phyloP scores from a whole-genome alignment of 2,113 vertebrate species.

The Rhinogobius similis region DNA sequence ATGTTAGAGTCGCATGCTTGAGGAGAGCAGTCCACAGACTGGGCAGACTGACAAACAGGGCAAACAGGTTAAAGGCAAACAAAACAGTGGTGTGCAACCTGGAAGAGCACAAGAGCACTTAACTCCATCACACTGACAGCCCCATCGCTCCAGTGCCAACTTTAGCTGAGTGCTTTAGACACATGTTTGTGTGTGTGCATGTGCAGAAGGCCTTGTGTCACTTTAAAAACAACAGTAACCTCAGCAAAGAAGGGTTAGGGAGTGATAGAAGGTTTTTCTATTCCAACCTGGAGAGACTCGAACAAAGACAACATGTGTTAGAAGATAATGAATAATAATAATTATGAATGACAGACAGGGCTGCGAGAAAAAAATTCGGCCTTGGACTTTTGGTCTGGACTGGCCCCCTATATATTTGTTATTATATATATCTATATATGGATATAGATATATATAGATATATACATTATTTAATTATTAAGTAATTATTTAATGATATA shows the following conservation, averaged over 20 bases:
- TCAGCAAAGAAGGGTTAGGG: background rate
- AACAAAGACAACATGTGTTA: too few relatives aligned
- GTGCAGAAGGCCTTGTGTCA: constrained; percentile 16
- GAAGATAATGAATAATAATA: too few relatives aligned
- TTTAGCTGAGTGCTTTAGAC: constrained; percentile 5
- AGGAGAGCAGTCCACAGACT: background rate
- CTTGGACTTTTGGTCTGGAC: too few relatives aligned
- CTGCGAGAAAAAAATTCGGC: too few relatives aligned
- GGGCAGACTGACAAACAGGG: background rate
- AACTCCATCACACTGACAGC: constrained; percentile 32
- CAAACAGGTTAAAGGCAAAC: background rate
- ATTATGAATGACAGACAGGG: too few relatives aligned
- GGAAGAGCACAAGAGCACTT: constrained; percentile 16
- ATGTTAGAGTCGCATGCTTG: background rate
- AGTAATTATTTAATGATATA: too few relatives aligned
- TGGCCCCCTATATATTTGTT: too few relatives aligned
- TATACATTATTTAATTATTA: too few relatives aligned
- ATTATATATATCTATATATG: too few relatives aligned
- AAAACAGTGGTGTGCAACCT: constrained; percentile 11
- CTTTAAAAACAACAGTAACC: constrained; percentile 22
- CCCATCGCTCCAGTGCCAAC: constrained; percentile 1
- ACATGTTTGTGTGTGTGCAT: constrained; percentile 4
- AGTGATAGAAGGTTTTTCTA: background rate
- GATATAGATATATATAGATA: too few relatives aligned
- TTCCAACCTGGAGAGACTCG: too few relatives aligned